Conservation (phyloP, 2,888 invertebrate species). For the Eilema sororculum region DNA sequence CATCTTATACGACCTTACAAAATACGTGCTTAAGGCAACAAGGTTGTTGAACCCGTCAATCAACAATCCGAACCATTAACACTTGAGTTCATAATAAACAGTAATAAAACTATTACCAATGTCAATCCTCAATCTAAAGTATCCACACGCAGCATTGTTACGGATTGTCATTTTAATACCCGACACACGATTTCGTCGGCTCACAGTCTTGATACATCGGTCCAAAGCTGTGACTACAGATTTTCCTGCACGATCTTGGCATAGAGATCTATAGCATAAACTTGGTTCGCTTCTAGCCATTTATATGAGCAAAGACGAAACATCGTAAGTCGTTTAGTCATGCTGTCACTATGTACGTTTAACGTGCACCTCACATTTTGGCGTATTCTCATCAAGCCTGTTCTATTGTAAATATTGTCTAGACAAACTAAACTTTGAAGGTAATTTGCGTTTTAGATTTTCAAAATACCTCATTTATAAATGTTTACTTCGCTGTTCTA, state of each 20-base stretch:
- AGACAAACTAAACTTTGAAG: conserved; percentile 33
- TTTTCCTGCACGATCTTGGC: conserved; percentile 74
- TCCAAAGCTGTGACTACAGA: conserved; percentile 53
- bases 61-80: conserved; percentile 39
- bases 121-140: conserved; percentile 26
- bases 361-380: conserved; percentile 20
- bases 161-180: conserved; percentile 63
- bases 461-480: conserved; percentile 39
- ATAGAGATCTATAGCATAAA: conserved; percentile 67
- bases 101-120: conserved; percentile 29
- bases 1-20: conserved; percentile 22
- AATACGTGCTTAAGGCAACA: conserved; percentile 18
- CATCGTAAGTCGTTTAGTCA: conserved; percentile 42
- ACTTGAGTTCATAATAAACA: conserved; percentile 41
- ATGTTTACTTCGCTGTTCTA: conserved; percentile 36
- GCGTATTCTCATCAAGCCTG: conserved; percentile 34
- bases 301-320: conserved; percentile 28
- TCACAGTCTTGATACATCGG: conserved; percentile 67
- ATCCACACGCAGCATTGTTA: conserved; percentile 23
- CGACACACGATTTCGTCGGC: conserved; percentile 69
- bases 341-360: conserved; percentile 18
- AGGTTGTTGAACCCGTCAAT: conserved; percentile 37
- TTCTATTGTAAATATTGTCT: conserved; percentile 49
- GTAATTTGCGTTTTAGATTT: conserved; percentile 47
- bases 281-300: conserved; percentile 31